phyloP scores from a whole-genome alignment of 2,888 invertebrate genomes.

The Nebria salina region DNA sequence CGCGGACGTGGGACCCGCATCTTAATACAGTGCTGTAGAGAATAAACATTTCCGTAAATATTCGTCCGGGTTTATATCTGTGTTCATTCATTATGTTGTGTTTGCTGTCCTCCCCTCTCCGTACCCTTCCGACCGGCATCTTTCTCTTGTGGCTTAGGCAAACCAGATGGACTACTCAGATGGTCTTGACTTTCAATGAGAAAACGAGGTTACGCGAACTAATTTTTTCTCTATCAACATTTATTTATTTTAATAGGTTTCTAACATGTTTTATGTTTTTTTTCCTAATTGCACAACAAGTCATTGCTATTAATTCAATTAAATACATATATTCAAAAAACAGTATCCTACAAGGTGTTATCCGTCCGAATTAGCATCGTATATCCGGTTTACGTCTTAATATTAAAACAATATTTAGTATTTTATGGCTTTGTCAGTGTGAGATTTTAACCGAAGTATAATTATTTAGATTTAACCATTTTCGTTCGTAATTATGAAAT shows the following conservation, averaged over 20 bases:
- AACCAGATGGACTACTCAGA: slow-evolving; percentile 42
- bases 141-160: slow-evolving; percentile 25
- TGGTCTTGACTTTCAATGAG: slow-evolving; percentile 39
- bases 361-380: no score
- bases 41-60: slow-evolving; percentile 35
- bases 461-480: no score
- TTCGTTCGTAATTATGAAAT: no score
- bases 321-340: neutral
- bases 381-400: no score
- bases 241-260: slow-evolving; percentile 10
- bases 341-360: neutral
- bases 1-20: slow-evolving; percentile 16
- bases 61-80: slow-evolving; percentile 37
- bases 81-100: slow-evolving; percentile 37
- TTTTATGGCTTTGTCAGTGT: no score
- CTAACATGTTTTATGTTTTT: neutral
- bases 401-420: no score
- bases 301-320: neutral
- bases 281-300: neutral
- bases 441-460: no score
- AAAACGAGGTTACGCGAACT: slow-evolving; percentile 39
- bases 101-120: neutral
- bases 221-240: slow-evolving; percentile 21
- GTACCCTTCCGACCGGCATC: neutral
- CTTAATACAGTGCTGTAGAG: slow-evolving; percentile 19